Evolutionary conservation across 2,888 invertebrate genomes (phyloP).

Genomic region (Protophormia terraenovae): DNA sequence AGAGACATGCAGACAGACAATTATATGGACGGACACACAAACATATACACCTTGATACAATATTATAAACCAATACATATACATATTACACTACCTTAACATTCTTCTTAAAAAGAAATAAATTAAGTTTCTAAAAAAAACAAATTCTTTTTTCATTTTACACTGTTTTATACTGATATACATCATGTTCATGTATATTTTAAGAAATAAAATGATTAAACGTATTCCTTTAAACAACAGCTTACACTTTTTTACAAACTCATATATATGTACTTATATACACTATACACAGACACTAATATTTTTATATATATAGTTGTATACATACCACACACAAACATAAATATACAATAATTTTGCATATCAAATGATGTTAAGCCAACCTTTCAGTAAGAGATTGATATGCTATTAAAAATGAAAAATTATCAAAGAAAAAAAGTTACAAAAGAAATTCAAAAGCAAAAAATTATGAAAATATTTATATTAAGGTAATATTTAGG

Average conservation of each 20-base stretch:
- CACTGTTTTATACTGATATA: neutral
- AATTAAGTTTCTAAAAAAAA: constrained; percentile 52
- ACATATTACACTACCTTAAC: neutral
- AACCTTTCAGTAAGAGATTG: constrained; percentile 62
- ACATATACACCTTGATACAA: constrained; percentile 1
- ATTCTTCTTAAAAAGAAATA: constrained; percentile 7
- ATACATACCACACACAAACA: neutral
- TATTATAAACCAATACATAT: neutral
- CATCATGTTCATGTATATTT: neutral
- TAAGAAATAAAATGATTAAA: constrained; percentile 42
- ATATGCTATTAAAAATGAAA: constrained; percentile 65
- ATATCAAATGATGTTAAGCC: constrained; percentile 62
- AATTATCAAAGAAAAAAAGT: constrained; percentile 44
- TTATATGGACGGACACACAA: neutral
- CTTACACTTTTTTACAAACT: neutral
- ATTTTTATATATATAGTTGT: neutral
- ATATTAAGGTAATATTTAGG: constrained; percentile 8
- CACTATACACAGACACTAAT: neutral
- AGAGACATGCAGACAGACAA: neutral
- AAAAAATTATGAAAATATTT: neutral
- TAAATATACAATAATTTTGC: constrained; percentile 42
- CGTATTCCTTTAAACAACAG: constrained; percentile 16
- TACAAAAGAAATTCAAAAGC: neutral
- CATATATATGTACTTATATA: neutral
- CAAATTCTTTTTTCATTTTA: neutral